A percentile compares a stretch with the other conserved stretches of the same genome.
phyloP scores from a whole-genome alignment of 2,113 vertebrate genomes.

The Atherinomorus stipes region DNA sequence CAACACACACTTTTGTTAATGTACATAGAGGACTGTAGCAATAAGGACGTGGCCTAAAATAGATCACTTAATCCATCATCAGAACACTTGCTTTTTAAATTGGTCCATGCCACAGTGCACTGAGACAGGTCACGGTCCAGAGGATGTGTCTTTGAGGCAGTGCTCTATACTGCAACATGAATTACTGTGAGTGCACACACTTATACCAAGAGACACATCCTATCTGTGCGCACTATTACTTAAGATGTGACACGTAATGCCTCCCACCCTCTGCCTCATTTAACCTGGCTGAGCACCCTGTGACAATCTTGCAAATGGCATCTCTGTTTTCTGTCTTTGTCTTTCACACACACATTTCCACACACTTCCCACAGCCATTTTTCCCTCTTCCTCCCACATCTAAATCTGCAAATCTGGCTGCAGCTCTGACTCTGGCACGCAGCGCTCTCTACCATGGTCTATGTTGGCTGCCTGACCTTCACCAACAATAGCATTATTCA shows the following conservation, averaged over 20 bases:
- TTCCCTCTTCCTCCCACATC: conserved; percentile 44
- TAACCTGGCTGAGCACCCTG: conserved; percentile 44
- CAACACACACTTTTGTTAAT: not conserved
- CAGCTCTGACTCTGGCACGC: conserved; percentile 29
- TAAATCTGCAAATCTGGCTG: conserved; percentile 52
- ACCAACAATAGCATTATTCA: conserved; percentile 28
- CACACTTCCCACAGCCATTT: conserved; percentile 39
- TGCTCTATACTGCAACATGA: not conserved
- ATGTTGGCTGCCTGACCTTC: conserved; percentile 35
- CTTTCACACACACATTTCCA: conserved; percentile 29
- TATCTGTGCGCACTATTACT: conserved; percentile 4
- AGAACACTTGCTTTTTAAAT: not conserved
- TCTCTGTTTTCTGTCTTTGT: conserved; percentile 12
- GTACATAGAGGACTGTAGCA: not conserved
- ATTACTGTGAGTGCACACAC: conserved; percentile 5
- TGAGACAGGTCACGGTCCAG: conserved; percentile 20
- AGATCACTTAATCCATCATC: conserved; percentile 1
- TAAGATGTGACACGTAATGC: conserved; percentile 48
- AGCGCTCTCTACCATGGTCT: conserved; percentile 6
- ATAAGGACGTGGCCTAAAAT: not conserved
- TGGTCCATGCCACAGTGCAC: not conserved
- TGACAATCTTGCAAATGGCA: conserved; percentile 62
- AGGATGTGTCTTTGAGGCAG: conserved; percentile 3
- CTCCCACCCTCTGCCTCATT: conserved; percentile 49
- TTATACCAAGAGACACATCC: conserved; percentile 10